These are phyloP conservation scores for Euborellia annulipes DNA, from an alignment of 1,140 invertebrate genomes.

Conservation along the genomic window DNA sequence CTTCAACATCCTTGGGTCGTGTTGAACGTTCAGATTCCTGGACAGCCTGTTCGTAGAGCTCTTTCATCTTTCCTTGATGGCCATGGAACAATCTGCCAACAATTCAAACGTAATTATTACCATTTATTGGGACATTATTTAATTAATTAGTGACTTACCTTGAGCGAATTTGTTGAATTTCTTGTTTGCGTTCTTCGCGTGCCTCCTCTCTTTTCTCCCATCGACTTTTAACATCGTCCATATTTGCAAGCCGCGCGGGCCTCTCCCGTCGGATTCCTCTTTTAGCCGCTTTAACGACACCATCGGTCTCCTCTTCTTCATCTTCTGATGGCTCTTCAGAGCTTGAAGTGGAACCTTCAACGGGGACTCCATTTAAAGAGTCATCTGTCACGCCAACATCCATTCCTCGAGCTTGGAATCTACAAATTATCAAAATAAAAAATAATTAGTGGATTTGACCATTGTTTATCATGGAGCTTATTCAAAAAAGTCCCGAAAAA, in stretches of 20 bases:
- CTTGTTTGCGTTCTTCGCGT: constrained; percentile 68
- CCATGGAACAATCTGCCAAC: constrained; percentile 36
- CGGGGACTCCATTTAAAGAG: constrained; percentile 50
- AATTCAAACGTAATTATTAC: too few relatives aligned
- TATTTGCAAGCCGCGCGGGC: constrained; percentile 64
- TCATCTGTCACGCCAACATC: constrained; percentile 60
- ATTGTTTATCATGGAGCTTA: too few relatives aligned
- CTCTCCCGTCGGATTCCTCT: constrained; percentile 33
- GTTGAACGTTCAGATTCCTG: constrained; percentile 39
- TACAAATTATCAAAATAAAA: constrained; percentile 21
- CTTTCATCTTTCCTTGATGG: constrained; percentile 78
- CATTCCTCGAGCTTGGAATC: constrained; percentile 68
- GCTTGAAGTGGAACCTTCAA: constrained; percentile 27
- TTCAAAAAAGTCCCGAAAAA: too few relatives aligned
- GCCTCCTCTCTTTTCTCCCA: constrained; percentile 60
- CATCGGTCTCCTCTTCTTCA: constrained; percentile 31
- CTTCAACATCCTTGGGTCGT: constrained; percentile 11
- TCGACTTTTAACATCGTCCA: constrained; percentile 64
- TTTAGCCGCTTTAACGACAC: constrained; percentile 15
- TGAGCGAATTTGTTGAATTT: constrained; percentile 69
- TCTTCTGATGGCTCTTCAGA: constrained; percentile 47
- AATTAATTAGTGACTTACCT: constrained; percentile 19
- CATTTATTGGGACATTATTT: too few relatives aligned
- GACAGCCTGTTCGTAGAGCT: constrained; percentile 79
- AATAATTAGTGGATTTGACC: too few relatives aligned